Conservation (phyloP, 1,140 invertebrate genomes). For the Magallana gigas region DNA sequence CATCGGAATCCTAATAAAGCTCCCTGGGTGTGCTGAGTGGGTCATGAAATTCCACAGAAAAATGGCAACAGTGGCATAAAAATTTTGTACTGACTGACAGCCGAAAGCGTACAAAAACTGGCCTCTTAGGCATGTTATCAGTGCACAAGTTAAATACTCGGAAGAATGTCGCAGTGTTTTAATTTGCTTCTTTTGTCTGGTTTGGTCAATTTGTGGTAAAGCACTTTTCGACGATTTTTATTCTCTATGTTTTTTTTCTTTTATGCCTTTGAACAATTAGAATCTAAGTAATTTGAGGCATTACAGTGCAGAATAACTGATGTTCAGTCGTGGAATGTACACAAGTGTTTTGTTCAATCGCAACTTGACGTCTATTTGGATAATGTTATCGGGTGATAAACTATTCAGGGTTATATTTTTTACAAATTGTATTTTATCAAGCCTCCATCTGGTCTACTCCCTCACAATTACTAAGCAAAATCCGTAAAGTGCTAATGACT, state of each 20-base stretch:
- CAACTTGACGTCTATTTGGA: slow-evolving; percentile 1
- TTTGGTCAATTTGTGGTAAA: not conserved
- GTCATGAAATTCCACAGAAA: slow-evolving; percentile 15
- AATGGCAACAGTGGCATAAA: slow-evolving; percentile 24
- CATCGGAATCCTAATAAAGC: slow-evolving; percentile 27
- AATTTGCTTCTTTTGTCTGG: not conserved
- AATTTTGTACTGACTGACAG: not conserved
- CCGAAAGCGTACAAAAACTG: not conserved
- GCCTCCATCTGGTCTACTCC: slow-evolving; percentile 12
- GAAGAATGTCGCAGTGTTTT: not conserved
- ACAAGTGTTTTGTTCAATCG: slow-evolving; percentile 20
- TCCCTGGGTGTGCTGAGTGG: not conserved
- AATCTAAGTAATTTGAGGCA: slow-evolving; percentile 9
- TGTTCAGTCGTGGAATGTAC: slow-evolving; percentile 1
- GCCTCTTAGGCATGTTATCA: not conserved
- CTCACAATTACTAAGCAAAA: not conserved
- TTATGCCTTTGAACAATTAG: not conserved
- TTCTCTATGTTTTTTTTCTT: not conserved
- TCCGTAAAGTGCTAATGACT: slow-evolving; percentile 1
- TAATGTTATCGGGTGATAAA: slow-evolving; percentile 28
- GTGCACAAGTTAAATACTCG: not conserved
- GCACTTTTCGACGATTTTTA: no score
- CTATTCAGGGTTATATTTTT: slow-evolving; percentile 21
- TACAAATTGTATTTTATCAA: slow-evolving; percentile 1
- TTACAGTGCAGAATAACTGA: slow-evolving; percentile 14